Base-by-base conservation (phyloP, 2,113 vertebrate species). In the Dromaius novaehollandiae region DNA sequence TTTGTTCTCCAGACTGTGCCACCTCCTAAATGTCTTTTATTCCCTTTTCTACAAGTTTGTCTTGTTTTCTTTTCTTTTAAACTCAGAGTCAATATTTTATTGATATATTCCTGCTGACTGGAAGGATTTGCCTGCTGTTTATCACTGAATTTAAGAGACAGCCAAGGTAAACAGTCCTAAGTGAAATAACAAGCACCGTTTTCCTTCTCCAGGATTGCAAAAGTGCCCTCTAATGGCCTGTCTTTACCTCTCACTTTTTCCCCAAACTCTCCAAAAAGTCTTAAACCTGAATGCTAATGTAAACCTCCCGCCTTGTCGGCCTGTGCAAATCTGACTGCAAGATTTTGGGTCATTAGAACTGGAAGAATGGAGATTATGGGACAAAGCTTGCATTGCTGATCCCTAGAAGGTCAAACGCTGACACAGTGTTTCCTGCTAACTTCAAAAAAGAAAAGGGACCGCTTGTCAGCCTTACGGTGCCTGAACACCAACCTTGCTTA, bases 151-250 rank as follows among this genome's bases (percentile, higher is more conserved):
- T 97, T 93, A 95, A 93, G 61, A 76, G 86, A 44, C 5, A n/a
- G 87, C 94, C 95, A 96, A 96, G 92, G 89, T 60, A 91, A 95
- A 96, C 93, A 93, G 82, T 77, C 74, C 75, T 40, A 88, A 92
- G 88, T 94, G 90, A 88, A 85, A 91, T 82, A 96, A 44, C 89
- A 87, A 96, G 88, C 91, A 86, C 53, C 24, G 15, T 18, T 93
- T 95, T 89, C 89, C 75, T 94, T 97, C 85, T 96, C 91, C 85
- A 22, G 95, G 97, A 94, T 97, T 96, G 93, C 96, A 93, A 93
- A 98, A 97, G 97, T 98, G 97, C 97, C 97, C 97, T 98, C 97
- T 97, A 97, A 98, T 68, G 95, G 97, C 78, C 60, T 95, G 44
- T 79, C 77, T 76, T 85, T 81, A 87, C 84, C 65, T 88, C 70